Evolutionary conservation across 2,113 vertebrate species (phyloP), one percentile per base, ranked within the genome.

Genomic region (Typhlomys cinereus): DNA sequence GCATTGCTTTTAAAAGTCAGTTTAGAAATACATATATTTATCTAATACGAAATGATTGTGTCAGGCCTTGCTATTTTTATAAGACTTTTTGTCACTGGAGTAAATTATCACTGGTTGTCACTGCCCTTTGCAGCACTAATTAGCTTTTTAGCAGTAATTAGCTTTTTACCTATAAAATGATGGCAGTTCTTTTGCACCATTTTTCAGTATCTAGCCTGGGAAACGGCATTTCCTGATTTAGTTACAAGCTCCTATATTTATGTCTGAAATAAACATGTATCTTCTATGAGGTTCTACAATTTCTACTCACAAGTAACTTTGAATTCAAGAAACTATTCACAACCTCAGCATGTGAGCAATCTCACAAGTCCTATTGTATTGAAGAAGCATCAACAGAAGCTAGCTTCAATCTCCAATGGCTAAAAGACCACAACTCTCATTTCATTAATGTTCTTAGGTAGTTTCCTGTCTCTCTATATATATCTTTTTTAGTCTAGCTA

Each of bases 101-200:
- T 85, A 82, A 95, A 87, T 94, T 87, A 79, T 46, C 85, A 93
- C 50, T 54, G 44, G 46, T 61, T 91, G 69, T 85, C 76, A 67
- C 0, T 59, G 62, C n/a, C 81, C 88, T 89, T 50, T 59, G 62
- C 66, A 80, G 62, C 31, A 64, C n/a, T 89, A 79, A 96, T 71
- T 82, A 93, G 62, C 88, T 88, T n/a, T 88, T 94, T 85, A 92
- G 88, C 73, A 90, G 85, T 57, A n/a, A n/a, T n/a, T n/a, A n/a
- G n/a, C n/a, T 88, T 91, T 87, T 89, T 64, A 93, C 48, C 88
- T 82, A 27, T 79, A 88, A 92, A 85, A 67, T 1, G 13, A 59
- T 20, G 10, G 29, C 34, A 57, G 59, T n/a, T 82, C 69, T 76
- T 76, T 54, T 59, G 25, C 2, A 88, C 25, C 80, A n/a, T 90